Percentiles rank a stretch among this genome's conserved stretches.
phyloP scores from a whole-genome alignment of 2,888 invertebrate species.

The Lasioglossum oenotherae region DNA sequence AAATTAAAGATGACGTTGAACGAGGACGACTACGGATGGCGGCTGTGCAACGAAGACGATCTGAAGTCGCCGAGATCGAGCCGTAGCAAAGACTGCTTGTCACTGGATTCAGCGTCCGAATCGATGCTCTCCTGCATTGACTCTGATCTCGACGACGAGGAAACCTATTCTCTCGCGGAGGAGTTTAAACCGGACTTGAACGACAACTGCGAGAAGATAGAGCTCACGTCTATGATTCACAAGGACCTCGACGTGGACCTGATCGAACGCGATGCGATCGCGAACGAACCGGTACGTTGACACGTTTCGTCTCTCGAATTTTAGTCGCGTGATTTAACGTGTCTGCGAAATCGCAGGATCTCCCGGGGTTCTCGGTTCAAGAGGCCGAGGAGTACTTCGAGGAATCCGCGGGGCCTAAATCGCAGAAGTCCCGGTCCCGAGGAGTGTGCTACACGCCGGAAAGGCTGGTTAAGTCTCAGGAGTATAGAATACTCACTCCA shows the following conservation, averaged over 20 bases:
- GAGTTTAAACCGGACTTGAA: slow-evolving; percentile 54
- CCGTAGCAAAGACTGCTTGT: slow-evolving; percentile 48
- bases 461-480: slow-evolving; percentile 77
- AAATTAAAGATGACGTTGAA: slow-evolving; percentile 32
- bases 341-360: slow-evolving; percentile 20
- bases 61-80: slow-evolving; percentile 17
- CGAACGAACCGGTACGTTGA: slow-evolving; percentile 37
- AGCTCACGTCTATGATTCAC: slow-evolving; percentile 64
- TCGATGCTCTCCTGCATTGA: slow-evolving; percentile 73
- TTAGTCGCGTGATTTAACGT: not conserved
- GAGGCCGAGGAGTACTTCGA: slow-evolving; percentile 32
- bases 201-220: slow-evolving; percentile 63
- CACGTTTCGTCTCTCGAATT: not conserved
- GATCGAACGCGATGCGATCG: slow-evolving; percentile 69
- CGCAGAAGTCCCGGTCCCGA: slow-evolving; percentile 39
- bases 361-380: slow-evolving; percentile 19
- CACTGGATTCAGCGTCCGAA: slow-evolving; percentile 61
- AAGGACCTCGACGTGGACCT: slow-evolving; percentile 66
- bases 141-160: slow-evolving; percentile 63
- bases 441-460: slow-evolving; percentile 79
- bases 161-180: slow-evolving; percentile 57
- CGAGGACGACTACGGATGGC: slow-evolving; percentile 80
- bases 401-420: slow-evolving; percentile 7
- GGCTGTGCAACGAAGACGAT: slow-evolving; percentile 70
- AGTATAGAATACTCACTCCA: slow-evolving; percentile 78